phyloP scores from a whole-genome alignment of 2,113 vertebrate genomes.

The Ceyx margarethae region DNA sequence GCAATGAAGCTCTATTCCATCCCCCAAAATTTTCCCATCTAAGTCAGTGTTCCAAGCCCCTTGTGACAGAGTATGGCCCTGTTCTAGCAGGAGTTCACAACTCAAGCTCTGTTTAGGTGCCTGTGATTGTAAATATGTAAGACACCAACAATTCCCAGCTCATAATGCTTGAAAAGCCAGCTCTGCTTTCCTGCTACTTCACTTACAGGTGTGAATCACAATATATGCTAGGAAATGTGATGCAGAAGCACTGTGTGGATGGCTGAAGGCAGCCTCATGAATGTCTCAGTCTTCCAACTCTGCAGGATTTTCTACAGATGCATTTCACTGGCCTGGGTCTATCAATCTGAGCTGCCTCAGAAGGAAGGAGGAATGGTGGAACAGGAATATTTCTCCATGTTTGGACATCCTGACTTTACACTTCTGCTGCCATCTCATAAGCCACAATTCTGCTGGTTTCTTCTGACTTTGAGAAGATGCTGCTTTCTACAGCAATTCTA shows the following conservation, averaged over 20 bases:
- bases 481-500: background rate
- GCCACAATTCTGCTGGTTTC: background rate
- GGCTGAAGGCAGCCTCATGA: conserved; percentile 1
- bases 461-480: background rate
- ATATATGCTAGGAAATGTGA: background rate
- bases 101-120: background rate
- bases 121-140: background rate
- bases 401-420: background rate
- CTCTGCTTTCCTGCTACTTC: background rate
- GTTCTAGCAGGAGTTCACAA: background rate
- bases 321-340: background rate
- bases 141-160: background rate
- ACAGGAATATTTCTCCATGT: background rate
- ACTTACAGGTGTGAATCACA: background rate
- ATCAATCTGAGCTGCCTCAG: background rate
- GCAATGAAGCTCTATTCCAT: background rate
- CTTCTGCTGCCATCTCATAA: background rate
- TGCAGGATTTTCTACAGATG: background rate
- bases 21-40: background rate
- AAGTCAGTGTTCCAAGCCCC: background rate
- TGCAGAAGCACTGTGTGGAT: background rate
- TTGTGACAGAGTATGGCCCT: background rate
- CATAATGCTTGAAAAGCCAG: background rate
- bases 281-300: background rate
- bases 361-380: background rate